These are phyloP conservation scores for Lamprotornis superbus DNA, from an alignment of 2,113 vertebrate genomes.

Conservation along the genomic window DNA sequence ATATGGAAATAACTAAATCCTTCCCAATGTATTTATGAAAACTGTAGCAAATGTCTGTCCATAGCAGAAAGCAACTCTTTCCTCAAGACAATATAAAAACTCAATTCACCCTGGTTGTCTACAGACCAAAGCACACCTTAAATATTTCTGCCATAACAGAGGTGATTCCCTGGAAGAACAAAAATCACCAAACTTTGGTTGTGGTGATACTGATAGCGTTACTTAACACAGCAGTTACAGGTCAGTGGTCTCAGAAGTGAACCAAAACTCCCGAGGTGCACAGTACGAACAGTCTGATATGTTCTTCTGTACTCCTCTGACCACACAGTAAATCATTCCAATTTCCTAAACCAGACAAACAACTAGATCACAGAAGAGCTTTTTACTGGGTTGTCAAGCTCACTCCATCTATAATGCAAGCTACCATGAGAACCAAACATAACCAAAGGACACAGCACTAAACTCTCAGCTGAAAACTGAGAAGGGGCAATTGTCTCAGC, in stretches of 20 bases:
- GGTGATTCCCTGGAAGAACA: neutral
- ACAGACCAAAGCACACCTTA: neutral
- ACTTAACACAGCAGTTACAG: neutral
- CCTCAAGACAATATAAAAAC: neutral
- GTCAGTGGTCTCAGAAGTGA: neutral
- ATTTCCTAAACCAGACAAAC: neutral
- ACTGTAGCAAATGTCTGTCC: neutral
- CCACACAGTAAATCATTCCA: neutral
- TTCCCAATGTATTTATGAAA: neutral
- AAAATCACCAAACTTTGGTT: neutral
- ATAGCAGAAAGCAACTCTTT: neutral
- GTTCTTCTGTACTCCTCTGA: neutral
- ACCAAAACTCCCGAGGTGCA: neutral
- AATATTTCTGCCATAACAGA: neutral
- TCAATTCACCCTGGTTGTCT: neutral
- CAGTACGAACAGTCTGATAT: neutral
- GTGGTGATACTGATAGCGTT: neutral
- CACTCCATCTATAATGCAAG: neutral
- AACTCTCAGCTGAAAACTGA: neutral
- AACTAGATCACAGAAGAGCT: neutral
- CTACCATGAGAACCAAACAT: neutral
- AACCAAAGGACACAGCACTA: neutral
- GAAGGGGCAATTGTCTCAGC: neutral
- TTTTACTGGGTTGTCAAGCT: neutral
- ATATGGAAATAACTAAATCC: neutral